Conservation (phyloP, 2,797 vertebrate species). For the Otolemur crassicaudatus region DNA sequence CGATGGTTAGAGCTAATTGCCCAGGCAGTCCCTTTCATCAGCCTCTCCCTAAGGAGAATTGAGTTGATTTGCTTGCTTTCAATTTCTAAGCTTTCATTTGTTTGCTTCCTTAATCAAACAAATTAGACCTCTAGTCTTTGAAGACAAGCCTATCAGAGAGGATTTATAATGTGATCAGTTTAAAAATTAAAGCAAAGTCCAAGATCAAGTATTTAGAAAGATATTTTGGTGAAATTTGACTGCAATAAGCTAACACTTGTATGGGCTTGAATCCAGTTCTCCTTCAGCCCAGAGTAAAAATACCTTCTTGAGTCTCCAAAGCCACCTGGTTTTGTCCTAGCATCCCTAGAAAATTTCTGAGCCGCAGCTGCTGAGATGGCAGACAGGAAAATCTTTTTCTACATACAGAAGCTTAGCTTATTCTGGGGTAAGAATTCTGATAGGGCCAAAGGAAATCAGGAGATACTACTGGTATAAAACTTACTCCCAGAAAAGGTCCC, state of each 20-base stretch:
- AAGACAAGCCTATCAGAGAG: neutral
- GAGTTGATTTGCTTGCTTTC: conserved; percentile 36
- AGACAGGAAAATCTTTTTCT: neutral
- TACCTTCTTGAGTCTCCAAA: neutral
- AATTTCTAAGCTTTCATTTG: neutral
- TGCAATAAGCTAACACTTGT: neutral
- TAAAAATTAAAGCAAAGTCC: neutral
- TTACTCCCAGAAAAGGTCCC: neutral
- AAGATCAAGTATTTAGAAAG: conserved; percentile 1
- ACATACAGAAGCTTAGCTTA: neutral
- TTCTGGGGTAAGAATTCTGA: neutral
- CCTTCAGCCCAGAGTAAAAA: neutral
- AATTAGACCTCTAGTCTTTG: conserved; percentile 2
- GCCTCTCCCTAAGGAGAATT: neutral
- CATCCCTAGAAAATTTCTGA: neutral
- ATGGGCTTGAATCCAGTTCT: neutral
- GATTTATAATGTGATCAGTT: neutral
- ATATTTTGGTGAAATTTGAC: conserved; percentile 13
- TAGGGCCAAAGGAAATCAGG: neutral
- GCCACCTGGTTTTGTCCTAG: neutral
- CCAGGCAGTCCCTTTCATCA: neutral
- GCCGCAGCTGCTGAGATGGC: neutral
- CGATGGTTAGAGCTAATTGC: neutral
- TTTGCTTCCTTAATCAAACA: conserved; percentile 15
- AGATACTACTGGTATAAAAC: neutral